Percentiles rank a stretch among this genome's conserved stretches.
phyloP scores from a whole-genome alignment of 2,797 vertebrate genomes.

The Coccyzus lansbergi region DNA sequence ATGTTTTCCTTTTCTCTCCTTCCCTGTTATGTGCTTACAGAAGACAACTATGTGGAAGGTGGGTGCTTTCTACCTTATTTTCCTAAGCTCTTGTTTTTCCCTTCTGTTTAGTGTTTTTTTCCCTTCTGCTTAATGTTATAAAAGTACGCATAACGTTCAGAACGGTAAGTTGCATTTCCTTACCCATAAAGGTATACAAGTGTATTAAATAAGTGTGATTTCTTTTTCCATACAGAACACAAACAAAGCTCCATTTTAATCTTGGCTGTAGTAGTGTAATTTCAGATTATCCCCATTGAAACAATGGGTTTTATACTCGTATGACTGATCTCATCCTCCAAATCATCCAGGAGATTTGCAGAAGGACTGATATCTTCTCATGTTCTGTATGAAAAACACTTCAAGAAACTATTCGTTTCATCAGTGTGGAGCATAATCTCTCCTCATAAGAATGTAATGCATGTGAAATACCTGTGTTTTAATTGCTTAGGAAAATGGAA shows the following conservation, averaged over 20 bases:
- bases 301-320: not conserved
- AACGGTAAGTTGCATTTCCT: slow-evolving; percentile 79
- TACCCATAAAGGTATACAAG: not conserved
- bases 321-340: not conserved
- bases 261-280: not conserved
- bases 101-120: slow-evolving; percentile 65
- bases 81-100: slow-evolving; percentile 66
- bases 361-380: not conserved
- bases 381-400: slow-evolving; percentile 71
- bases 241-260: not conserved
- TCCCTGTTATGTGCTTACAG: slow-evolving; percentile 96
- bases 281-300: not conserved
- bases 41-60: slow-evolving; percentile 96
- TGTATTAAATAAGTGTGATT: slow-evolving; percentile 45
- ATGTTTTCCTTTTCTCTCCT: slow-evolving; percentile 99
- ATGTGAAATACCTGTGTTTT: slow-evolving; percentile 47
- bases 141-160: slow-evolving; percentile 56
- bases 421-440: slow-evolving; percentile 5
- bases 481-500: slow-evolving; percentile 40
- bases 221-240: slow-evolving; percentile 75
- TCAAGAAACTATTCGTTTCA: slow-evolving; percentile 12
- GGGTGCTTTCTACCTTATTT: slow-evolving; percentile 86
- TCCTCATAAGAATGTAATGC: slow-evolving; percentile 37
- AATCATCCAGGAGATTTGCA: not conserved
- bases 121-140: slow-evolving; percentile 69